phyloP scores from a whole-genome alignment of 1,140 invertebrate species.

The Palaemon carinicauda region DNA sequence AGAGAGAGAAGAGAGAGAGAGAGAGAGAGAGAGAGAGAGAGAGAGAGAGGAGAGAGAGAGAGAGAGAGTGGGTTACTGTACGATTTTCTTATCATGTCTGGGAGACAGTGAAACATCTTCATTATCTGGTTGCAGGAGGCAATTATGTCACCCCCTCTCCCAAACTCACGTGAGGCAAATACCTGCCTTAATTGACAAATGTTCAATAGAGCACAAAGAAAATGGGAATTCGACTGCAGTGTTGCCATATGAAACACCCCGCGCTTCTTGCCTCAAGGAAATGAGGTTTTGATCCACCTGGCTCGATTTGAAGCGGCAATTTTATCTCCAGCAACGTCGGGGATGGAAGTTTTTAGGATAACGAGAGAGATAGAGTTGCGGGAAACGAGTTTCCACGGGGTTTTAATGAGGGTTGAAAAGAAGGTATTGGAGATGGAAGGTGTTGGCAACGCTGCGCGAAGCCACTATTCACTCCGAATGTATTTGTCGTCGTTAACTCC shows the following conservation, averaged over 20 bases:
- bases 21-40: background rate
- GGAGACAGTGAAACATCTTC: constrained; percentile 16
- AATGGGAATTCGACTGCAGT: constrained; percentile 21
- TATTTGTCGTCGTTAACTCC: constrained; percentile 20
- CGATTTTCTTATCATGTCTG: constrained; percentile 25
- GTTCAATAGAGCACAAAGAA: constrained; percentile 26
- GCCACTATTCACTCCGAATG: background rate
- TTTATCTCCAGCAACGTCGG: background rate
- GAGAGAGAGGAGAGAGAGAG: background rate
- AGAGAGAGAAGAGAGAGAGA: background rate
- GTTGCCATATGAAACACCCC: constrained; percentile 3
- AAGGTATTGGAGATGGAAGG: background rate
- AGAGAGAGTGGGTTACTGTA: background rate
- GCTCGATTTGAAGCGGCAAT: background rate
- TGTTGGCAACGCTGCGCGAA: background rate
- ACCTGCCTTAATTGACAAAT: constrained; percentile 38
- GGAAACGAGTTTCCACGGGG: background rate
- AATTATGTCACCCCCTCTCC: constrained; percentile 18
- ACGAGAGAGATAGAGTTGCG: background rate
- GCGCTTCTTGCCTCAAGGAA: background rate
- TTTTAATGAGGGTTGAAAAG: background rate
- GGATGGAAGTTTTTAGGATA: background rate
- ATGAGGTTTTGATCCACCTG: background rate
- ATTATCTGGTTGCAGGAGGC: constrained; percentile 28
- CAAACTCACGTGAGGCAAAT: constrained; percentile 41